Conservation (phyloP, 92 coral and sea anemone species). For the Zoanthus solanderi region DNA sequence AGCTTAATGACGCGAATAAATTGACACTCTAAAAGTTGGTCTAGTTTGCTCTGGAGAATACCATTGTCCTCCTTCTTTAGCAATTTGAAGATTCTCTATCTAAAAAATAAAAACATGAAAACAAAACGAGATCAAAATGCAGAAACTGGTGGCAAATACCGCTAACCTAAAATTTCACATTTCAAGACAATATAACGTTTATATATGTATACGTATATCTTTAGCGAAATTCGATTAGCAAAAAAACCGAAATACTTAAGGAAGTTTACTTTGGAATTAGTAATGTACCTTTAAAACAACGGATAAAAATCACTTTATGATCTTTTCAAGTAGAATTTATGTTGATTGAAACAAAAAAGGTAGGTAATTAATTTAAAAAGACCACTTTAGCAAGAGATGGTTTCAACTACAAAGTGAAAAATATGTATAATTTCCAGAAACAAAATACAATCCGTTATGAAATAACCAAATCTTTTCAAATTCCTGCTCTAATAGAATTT, state of each 20-base stretch:
- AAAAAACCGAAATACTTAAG: not conserved
- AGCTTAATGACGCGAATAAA: constrained; percentile 27
- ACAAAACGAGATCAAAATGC: not conserved
- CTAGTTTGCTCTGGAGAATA: constrained; percentile 14
- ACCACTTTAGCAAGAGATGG: not conserved
- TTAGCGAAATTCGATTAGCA: not conserved
- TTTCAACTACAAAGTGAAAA: not conserved
- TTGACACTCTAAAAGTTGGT: not conserved
- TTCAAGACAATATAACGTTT: not conserved
- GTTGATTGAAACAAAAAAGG: not conserved
- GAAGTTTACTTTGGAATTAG: not conserved
- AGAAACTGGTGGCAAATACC: not conserved
- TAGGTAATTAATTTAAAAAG: not conserved
- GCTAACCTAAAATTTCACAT: not conserved
- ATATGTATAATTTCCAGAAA: not conserved
- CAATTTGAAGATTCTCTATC: not conserved
- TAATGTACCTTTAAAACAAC: not conserved
- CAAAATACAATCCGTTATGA: not conserved
- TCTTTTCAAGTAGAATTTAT: not conserved
- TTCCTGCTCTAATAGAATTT: not conserved
- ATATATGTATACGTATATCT: not conserved
- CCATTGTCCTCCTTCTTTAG: not conserved
- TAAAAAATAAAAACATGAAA: not conserved
- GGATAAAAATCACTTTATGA: not conserved
- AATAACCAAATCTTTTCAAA: not conserved